Evolutionary conservation across 2,888 invertebrate genomes (phyloP).

Genomic region (Elegia similella): DNA sequence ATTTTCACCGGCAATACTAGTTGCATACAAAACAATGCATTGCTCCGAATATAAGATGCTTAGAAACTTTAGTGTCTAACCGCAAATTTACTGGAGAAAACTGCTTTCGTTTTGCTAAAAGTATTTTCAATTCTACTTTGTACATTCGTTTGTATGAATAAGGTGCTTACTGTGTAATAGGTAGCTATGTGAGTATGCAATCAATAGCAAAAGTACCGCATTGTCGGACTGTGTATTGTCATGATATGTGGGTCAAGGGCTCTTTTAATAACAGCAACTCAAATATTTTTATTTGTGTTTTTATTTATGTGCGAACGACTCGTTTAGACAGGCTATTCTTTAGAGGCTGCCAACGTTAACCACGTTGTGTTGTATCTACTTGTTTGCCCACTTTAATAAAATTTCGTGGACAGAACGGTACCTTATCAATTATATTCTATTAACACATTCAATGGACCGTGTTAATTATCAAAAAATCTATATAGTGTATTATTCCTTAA

Average conservation of each 20-base stretch:
- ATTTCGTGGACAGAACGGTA: no score
- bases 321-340: not conserved
- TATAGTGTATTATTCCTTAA: no score
- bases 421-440: no score
- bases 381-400: no score
- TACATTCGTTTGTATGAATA: not conserved
- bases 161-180: not conserved
- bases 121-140: not conserved
- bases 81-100: constrained; percentile 4
- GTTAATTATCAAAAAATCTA: no score
- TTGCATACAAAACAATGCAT: constrained; percentile 15
- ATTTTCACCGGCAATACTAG: constrained; percentile 8
- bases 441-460: no score
- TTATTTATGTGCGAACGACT: constrained; percentile 14
- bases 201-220: constrained; percentile 8
- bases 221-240: constrained; percentile 6
- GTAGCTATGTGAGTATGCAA: constrained; percentile 8
- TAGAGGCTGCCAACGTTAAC: not conserved
- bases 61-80: constrained; percentile 1
- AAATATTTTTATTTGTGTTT: constrained; percentile 12
- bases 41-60: constrained; percentile 16
- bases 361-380: no score
- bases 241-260: constrained; percentile 13
- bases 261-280: constrained; percentile 14
- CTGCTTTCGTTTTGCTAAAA: not conserved